phyloP scores from a whole-genome alignment of 23 tunicate species.

The Trididemnum miniatum region DNA sequence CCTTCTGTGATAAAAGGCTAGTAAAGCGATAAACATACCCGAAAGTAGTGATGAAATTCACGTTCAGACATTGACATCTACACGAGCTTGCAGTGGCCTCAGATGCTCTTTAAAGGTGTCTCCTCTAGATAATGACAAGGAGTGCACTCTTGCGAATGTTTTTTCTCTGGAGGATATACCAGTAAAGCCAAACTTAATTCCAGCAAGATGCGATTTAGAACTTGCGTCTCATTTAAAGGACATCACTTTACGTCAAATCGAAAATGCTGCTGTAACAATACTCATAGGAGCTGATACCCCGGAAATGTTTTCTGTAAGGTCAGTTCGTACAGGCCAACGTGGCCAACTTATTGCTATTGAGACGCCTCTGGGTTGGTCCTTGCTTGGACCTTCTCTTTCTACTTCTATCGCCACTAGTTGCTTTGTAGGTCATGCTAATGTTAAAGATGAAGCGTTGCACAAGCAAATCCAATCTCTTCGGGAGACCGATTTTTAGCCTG shows the following conservation, averaged over 20 bases:
- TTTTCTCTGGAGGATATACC: neutral
- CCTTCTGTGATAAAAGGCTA: too few relatives aligned
- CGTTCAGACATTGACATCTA: too few relatives aligned
- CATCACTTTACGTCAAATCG: neutral
- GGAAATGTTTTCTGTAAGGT: neutral
- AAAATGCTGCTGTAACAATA: constrained; percentile 7
- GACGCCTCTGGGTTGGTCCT: neutral
- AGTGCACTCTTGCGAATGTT: neutral
- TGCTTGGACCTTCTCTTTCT: neutral
- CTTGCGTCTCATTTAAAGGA: neutral
- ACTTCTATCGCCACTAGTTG: neutral
- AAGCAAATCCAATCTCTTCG: neutral
- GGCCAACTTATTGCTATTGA: neutral
- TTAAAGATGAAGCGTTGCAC: neutral
- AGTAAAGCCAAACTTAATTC: neutral
- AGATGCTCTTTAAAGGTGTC: too few relatives aligned
- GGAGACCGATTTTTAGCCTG: neutral
- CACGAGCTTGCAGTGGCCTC: too few relatives aligned
- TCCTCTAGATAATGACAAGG: too few relatives aligned
- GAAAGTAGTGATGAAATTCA: too few relatives aligned
- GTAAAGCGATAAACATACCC: too few relatives aligned
- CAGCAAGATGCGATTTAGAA: neutral
- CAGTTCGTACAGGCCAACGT: neutral
- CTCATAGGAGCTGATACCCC: neutral
- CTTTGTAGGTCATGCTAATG: neutral